These are phyloP conservation scores for Pygmarrhopalites habei DNA, from an alignment of 1,140 invertebrate species.

Conservation along the genomic window DNA sequence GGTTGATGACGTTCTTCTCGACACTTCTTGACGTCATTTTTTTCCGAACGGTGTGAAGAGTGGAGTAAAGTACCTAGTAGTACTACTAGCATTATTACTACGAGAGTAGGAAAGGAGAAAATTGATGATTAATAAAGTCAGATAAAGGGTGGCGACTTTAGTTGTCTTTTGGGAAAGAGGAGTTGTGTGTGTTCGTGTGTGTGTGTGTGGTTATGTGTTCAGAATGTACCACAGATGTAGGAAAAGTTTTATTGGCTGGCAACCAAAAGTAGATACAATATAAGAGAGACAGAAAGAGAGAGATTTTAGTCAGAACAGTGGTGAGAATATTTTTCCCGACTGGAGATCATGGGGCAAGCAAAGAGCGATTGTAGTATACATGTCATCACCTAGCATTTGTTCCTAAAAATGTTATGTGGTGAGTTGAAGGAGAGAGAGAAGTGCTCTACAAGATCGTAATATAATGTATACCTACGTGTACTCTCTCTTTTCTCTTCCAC, in stretches of 20 bases:
- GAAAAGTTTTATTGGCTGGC: constrained; percentile 27
- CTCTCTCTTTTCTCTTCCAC: background rate
- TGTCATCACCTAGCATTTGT: constrained; percentile 37
- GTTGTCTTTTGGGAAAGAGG: background rate
- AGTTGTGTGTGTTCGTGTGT: background rate
- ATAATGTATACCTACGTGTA: too few relatives aligned
- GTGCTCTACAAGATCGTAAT: background rate
- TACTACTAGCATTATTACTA: too few relatives aligned
- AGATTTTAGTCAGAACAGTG: background rate
- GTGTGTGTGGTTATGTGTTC: background rate
- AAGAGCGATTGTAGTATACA: constrained; percentile 34
- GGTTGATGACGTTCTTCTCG: too few relatives aligned
- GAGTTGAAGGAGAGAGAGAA: constrained; percentile 3
- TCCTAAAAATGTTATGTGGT: constrained; percentile 7
- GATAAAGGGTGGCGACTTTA: background rate
- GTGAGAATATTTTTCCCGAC: constrained; percentile 4
- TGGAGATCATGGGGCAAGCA: background rate
- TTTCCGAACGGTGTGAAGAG: too few relatives aligned
- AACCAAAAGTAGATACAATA: constrained; percentile 23
- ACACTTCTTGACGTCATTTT: too few relatives aligned
- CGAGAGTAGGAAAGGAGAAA: background rate
- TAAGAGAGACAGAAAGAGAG: background rate
- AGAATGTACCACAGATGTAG: constrained; percentile 22
- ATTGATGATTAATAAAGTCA: constrained; percentile 1
- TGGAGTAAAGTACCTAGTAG: too few relatives aligned